These are phyloP conservation scores for Anorthoa munda DNA, from an alignment of 2,888 invertebrate genomes.

Conservation along the genomic window DNA sequence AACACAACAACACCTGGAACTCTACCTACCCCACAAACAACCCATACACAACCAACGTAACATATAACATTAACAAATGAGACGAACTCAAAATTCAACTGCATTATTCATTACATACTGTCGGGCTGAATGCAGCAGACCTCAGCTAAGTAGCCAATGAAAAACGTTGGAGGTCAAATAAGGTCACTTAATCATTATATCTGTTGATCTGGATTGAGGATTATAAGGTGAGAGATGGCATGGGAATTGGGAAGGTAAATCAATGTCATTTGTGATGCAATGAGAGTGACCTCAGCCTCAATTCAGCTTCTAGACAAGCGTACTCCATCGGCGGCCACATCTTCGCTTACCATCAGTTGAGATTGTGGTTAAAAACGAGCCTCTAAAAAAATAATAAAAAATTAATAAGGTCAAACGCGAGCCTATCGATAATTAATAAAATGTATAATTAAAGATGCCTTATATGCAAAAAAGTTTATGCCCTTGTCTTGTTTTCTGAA, in stretches of 20 bases:
- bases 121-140: conserved; percentile 38
- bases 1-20: neutral
- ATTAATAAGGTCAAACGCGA: neutral
- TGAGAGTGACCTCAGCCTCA: conserved; percentile 9
- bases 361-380: neutral
- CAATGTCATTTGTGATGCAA: conserved; percentile 14
- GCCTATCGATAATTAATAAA: neutral
- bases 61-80: conserved; percentile 47
- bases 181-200: conserved; percentile 40
- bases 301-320: neutral
- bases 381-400: neutral
- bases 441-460: neutral
- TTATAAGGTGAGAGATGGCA: conserved; percentile 15
- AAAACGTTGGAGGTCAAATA: conserved; percentile 50
- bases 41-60: conserved; percentile 14
- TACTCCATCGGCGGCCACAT: neutral
- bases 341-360: neutral
- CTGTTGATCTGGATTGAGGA: conserved; percentile 56
- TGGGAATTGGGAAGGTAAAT: conserved; percentile 9
- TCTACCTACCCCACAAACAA: conserved; percentile 13
- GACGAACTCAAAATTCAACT: conserved; percentile 64
- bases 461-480: neutral
- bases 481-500: neutral
- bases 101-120: conserved; percentile 65
- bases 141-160: conserved; percentile 42